Percentiles rank a stretch among this genome's conserved stretches.
These are phyloP conservation scores for Agrilus mali DNA, from an alignment of 2,888 invertebrate genomes.

Conservation along the genomic window DNA sequence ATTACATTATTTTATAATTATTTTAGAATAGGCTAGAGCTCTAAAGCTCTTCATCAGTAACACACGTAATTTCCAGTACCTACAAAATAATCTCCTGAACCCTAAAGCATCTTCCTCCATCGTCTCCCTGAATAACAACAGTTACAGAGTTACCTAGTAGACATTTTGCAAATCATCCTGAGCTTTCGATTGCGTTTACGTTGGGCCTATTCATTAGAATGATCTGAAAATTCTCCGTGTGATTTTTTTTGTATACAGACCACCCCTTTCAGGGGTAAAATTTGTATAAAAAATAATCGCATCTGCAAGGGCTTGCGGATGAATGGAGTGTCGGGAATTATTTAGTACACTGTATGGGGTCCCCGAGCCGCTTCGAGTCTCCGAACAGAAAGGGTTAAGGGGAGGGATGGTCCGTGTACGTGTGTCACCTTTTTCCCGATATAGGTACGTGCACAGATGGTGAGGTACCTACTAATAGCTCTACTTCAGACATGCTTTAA, in stretches of 20 bases:
- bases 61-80: too few relatives aligned
- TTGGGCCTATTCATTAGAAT: constrained; percentile 14
- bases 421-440: constrained; percentile 10
- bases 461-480: neutral
- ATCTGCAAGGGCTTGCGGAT: constrained; percentile 34
- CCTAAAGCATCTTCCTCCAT: too few relatives aligned
- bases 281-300: constrained; percentile 34
- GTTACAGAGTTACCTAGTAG: too few relatives aligned
- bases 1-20: too few relatives aligned
- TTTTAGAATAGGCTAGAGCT: too few relatives aligned
- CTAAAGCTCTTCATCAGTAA: too few relatives aligned
- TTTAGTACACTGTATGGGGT: constrained; percentile 21
- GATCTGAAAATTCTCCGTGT: constrained; percentile 21
- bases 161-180: too few relatives aligned
- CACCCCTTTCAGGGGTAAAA: constrained; percentile 30
- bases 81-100: too few relatives aligned
- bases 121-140: too few relatives aligned
- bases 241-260: constrained; percentile 30
- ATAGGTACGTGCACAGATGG: neutral
- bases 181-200: neutral
- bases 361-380: constrained; percentile 19
- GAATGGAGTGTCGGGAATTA: constrained; percentile 33
- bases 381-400: constrained; percentile 23
- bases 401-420: constrained; percentile 13
- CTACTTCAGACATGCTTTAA: neutral